Conservation (phyloP, 2,888 invertebrate genomes). For the Drosophila demipolita region DNA sequence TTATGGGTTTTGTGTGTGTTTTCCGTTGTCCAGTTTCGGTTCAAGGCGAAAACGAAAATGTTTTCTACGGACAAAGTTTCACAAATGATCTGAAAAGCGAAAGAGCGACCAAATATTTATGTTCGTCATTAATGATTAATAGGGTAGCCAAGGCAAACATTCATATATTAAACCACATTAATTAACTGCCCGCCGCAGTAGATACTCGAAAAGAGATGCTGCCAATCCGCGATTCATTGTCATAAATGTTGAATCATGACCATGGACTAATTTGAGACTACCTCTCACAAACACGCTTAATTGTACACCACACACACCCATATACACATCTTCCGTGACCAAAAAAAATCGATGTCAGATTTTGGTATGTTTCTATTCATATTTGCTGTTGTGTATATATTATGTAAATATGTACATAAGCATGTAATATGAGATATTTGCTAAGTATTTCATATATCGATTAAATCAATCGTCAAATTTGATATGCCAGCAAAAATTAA, state of each 20-base stretch:
- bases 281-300: background rate
- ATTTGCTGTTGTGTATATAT: background rate
- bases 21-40: constrained; percentile 51
- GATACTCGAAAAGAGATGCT: constrained; percentile 34
- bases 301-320: background rate
- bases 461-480: constrained; percentile 17
- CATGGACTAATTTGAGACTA: constrained; percentile 23
- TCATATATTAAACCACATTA: constrained; percentile 72
- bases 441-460: constrained; percentile 20
- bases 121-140: constrained; percentile 72
- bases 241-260: constrained; percentile 44
- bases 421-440: background rate
- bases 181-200: constrained; percentile 58
- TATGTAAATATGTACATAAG: background rate
- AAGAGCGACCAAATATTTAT: constrained; percentile 64
- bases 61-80: constrained; percentile 48
- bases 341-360: constrained; percentile 9
- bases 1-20: constrained; percentile 25
- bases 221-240: constrained; percentile 39
- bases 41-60: constrained; percentile 14
- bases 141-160: constrained; percentile 57
- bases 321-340: background rate
- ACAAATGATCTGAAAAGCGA: constrained; percentile 57
- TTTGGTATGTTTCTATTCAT: background rate
- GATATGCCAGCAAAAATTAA: constrained; percentile 27